phyloP scores from a whole-genome alignment of 2,888 invertebrate genomes.

The Archaeoteleia sp. region DNA sequence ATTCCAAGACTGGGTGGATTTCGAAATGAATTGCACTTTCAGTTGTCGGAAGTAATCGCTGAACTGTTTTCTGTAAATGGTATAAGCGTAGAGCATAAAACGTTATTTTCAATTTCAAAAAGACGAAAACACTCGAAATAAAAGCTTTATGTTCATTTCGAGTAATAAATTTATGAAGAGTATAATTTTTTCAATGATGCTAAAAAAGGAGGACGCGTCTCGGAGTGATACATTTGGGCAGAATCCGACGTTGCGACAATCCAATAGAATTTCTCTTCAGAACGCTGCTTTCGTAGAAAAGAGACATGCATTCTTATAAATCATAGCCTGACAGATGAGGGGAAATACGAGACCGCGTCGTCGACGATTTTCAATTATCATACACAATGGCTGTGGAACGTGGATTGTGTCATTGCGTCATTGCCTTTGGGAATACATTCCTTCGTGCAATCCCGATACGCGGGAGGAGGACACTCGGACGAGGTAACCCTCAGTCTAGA shows the following conservation, averaged over 20 bases:
- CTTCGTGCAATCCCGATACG: conserved; percentile 47
- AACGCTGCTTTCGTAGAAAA: conserved; percentile 18
- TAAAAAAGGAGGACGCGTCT: neutral
- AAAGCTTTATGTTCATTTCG: too few relatives aligned
- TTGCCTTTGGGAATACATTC: conserved; percentile 57
- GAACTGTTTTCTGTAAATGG: conserved; percentile 5
- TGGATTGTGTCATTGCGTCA: conserved; percentile 55
- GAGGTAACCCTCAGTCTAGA: too few relatives aligned
- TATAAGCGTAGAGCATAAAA: conserved; percentile 6
- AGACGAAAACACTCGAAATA: neutral
- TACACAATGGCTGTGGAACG: conserved; percentile 60
- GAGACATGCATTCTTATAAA: conserved; percentile 23
- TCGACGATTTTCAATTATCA: conserved; percentile 65
- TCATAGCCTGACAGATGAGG: conserved; percentile 39
- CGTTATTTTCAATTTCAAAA: conserved; percentile 3
- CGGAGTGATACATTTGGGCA: neutral
- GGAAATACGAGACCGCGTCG: conserved; percentile 40
- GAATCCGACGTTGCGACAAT: conserved; percentile 13
- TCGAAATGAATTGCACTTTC: conserved; percentile 34
- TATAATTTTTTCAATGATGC: too few relatives aligned
- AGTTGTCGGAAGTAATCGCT: conserved; percentile 19
- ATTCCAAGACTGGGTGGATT: conserved; percentile 32
- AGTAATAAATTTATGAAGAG: too few relatives aligned
- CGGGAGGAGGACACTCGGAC: conserved; percentile 31
- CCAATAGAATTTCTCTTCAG: conserved; percentile 21